Evolutionary conservation across 2,888 invertebrate genomes (phyloP).

Genomic region (Psococerastis gibbosa): DNA sequence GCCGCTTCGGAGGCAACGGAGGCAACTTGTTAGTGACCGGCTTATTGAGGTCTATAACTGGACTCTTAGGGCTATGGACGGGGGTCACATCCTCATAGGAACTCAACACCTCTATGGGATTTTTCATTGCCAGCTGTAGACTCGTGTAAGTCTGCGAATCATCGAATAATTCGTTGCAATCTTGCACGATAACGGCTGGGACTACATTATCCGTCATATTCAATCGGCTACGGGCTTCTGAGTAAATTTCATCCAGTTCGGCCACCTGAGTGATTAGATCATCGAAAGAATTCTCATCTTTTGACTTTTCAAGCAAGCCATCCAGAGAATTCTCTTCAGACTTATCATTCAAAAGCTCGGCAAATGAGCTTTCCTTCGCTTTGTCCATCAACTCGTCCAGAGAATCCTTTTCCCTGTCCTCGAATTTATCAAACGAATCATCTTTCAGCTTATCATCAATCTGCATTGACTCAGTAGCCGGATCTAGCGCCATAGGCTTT

Average conservation of each 20-base stretch:
- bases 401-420: not conserved
- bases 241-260: conserved; percentile 63
- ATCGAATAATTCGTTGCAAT: conserved; percentile 18
- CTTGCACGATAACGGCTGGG: not conserved
- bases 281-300: conserved; percentile 30
- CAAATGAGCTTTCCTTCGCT: conserved; percentile 11
- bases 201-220: conserved; percentile 10
- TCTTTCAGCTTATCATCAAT: not conserved
- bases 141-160: conserved; percentile 69
- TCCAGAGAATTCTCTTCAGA: conserved; percentile 14
- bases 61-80: conserved; percentile 1
- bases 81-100: conserved; percentile 25
- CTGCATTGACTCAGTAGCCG: not conserved
- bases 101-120: conserved; percentile 44
- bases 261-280: conserved; percentile 59
- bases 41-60: conserved; percentile 1
- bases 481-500: not conserved
- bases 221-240: conserved; percentile 45
- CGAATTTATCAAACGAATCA: not conserved
- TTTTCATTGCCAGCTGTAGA: conserved; percentile 67
- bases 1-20: conserved; percentile 61
- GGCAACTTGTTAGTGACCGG: conserved; percentile 32
- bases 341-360: conserved; percentile 16
- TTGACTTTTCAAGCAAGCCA: not conserved
- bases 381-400: conserved; percentile 11